Conservation (phyloP, 2,888 invertebrate genomes). For the Capitulum mitella region DNA sequence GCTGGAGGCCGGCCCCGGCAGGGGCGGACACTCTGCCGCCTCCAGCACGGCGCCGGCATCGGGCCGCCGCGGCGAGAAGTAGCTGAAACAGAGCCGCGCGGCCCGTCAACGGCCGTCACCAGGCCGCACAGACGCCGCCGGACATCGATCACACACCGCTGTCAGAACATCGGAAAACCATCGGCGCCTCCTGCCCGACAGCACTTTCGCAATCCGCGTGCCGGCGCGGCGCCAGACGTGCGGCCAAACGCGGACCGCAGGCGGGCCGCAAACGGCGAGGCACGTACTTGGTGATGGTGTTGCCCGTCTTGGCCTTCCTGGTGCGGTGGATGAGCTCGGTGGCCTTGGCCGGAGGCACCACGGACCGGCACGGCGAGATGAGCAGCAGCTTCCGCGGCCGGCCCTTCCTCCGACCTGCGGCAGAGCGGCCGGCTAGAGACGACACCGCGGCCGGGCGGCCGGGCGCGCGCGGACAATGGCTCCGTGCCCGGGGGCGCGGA, state of each 20-base stretch:
- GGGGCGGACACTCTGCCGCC: constrained; percentile 17
- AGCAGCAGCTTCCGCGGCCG: not conserved
- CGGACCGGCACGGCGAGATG: constrained; percentile 4
- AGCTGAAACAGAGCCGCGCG: not conserved
- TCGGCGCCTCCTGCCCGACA: not conserved
- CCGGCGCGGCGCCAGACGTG: not conserved
- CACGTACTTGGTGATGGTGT: constrained; percentile 12
- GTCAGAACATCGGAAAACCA: not conserved
- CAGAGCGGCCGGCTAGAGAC: too few relatives aligned
- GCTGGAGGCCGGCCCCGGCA: not conserved
- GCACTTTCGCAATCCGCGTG: not conserved
- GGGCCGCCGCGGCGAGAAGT: not conserved
- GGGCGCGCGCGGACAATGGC: not conserved
- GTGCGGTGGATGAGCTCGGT: constrained; percentile 8
- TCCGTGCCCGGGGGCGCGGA: too few relatives aligned
- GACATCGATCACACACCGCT: not conserved
- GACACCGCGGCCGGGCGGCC: not conserved
- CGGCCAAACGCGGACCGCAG: not conserved
- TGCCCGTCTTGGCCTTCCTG: not conserved
- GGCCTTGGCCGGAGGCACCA: not conserved
- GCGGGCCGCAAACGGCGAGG: not conserved
- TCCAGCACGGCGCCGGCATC: not conserved
- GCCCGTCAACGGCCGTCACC: not conserved
- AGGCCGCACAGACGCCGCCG: too few relatives aligned
- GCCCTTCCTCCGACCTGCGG: not conserved